These are phyloP conservation scores for Heliconius erato DNA, from an alignment of 2,888 invertebrate genomes.

Conservation along the genomic window DNA sequence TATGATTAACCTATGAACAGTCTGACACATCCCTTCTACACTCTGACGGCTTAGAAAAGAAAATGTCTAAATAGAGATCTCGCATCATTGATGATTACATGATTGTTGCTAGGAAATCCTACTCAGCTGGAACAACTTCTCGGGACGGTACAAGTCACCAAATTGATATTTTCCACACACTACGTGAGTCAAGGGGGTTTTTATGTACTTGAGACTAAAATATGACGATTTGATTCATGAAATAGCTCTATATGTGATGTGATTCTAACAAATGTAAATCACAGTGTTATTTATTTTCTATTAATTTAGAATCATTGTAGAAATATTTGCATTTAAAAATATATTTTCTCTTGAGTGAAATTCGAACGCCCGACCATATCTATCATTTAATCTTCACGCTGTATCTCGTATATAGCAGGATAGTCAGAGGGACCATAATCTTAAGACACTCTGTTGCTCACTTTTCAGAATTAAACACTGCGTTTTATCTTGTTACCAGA, in stretches of 20 bases:
- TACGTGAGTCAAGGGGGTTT: neutral
- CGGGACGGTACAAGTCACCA: conserved; percentile 1
- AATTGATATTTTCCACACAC: conserved; percentile 9
- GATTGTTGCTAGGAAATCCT: conserved; percentile 29
- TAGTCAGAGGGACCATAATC: too few relatives aligned
- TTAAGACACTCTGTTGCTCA: too few relatives aligned
- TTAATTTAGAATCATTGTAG: too few relatives aligned
- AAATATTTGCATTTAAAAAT: too few relatives aligned
- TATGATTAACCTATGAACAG: too few relatives aligned
- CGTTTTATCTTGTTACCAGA: neutral
- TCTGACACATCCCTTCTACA: too few relatives aligned
- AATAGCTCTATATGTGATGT: neutral
- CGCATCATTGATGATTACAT: conserved; percentile 17
- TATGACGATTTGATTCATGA: neutral
- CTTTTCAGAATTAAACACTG: neutral
- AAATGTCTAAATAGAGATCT: neutral
- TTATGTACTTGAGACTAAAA: neutral
- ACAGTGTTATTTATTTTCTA: too few relatives aligned
- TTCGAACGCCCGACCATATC: too few relatives aligned
- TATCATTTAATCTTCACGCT: neutral
- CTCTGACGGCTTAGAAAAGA: neutral
- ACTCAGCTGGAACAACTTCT: neutral
- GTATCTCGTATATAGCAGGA: neutral
- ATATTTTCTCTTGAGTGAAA: too few relatives aligned
- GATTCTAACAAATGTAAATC: neutral